A percentile compares a stretch with the other conserved stretches of the same genome.
phyloP scores from a whole-genome alignment of 2,888 invertebrate species.

The Clitarchus hookeri region DNA sequence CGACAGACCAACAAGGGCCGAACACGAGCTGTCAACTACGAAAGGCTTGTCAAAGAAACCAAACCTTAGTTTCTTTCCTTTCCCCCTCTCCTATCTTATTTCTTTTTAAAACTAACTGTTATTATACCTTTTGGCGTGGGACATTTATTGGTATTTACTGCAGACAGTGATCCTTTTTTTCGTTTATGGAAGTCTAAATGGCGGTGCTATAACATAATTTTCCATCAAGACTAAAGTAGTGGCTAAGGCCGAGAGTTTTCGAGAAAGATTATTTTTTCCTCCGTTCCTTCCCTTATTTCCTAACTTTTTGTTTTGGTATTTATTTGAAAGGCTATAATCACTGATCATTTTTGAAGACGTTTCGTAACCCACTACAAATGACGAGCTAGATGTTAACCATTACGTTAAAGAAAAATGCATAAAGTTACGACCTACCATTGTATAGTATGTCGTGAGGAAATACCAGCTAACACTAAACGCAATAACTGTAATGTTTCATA shows the following conservation, averaged over 20 bases:
- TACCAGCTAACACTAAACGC: slow-evolving; percentile 6
- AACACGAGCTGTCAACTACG: slow-evolving; percentile 30
- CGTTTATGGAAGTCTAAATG: slow-evolving; percentile 34
- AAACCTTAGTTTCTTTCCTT: slow-evolving; percentile 29
- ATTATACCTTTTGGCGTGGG: slow-evolving; percentile 40
- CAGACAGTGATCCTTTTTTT: slow-evolving; percentile 34
- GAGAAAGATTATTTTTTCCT: slow-evolving; percentile 23
- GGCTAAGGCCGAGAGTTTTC: slow-evolving; percentile 27
- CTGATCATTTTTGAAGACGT: slow-evolving; percentile 23
- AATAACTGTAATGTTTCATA: neutral
- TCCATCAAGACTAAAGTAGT: slow-evolving; percentile 34
- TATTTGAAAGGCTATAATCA: slow-evolving; percentile 22
- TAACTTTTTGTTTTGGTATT: slow-evolving; percentile 22
- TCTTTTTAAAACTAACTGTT: slow-evolving; percentile 39
- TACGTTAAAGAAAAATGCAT: neutral
- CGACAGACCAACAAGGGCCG: neutral
- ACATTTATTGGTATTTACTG: slow-evolving; percentile 42
- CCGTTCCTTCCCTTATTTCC: slow-evolving; percentile 20
- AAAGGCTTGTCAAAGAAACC: slow-evolving; percentile 35
- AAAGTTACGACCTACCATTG: neutral
- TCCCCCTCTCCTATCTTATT: neutral
- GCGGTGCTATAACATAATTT: slow-evolving; percentile 36
- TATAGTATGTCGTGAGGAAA: neutral
- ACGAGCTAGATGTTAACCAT: slow-evolving; percentile 1
- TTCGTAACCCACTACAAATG: neutral